phyloP scores from a whole-genome alignment of 2,113 vertebrate genomes.

The Trochalopteron elliotii region DNA sequence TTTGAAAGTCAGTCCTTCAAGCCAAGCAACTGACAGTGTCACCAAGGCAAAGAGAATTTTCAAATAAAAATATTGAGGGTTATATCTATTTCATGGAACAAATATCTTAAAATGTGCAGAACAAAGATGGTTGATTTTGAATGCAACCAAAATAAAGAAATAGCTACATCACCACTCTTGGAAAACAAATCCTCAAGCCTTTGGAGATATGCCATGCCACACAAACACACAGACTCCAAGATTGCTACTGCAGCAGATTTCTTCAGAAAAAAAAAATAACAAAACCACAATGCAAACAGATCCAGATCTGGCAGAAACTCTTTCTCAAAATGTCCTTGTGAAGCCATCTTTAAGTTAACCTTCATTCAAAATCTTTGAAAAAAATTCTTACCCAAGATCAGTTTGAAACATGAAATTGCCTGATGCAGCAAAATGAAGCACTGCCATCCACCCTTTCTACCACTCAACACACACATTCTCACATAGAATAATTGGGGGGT shows the following conservation, averaged over 20 bases:
- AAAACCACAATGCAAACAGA: background rate
- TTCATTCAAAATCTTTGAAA: background rate
- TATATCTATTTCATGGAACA: background rate
- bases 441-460: background rate
- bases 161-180: conserved; percentile 37
- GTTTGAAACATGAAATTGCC: background rate
- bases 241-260: conserved; percentile 31
- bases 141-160: conserved; percentile 41
- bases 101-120: background rate
- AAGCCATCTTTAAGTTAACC: background rate
- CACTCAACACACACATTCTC: background rate
- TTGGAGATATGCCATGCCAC: conserved; percentile 31
- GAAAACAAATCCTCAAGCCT: conserved; percentile 4
- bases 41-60: background rate
- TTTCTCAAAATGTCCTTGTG: background rate
- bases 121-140: conserved; percentile 55
- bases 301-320: background rate
- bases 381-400: background rate
- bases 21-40: background rate
- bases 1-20: background rate
- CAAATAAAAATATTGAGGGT: background rate
- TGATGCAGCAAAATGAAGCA: background rate
- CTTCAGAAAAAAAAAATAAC: background rate
- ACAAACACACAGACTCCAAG: background rate
- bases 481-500: background rate